Percentiles rank a stretch among this genome's conserved stretches.
Evolutionary conservation across 2,113 vertebrate genomes (phyloP).

Genomic region (Campylomormyrus tamandua): DNA sequence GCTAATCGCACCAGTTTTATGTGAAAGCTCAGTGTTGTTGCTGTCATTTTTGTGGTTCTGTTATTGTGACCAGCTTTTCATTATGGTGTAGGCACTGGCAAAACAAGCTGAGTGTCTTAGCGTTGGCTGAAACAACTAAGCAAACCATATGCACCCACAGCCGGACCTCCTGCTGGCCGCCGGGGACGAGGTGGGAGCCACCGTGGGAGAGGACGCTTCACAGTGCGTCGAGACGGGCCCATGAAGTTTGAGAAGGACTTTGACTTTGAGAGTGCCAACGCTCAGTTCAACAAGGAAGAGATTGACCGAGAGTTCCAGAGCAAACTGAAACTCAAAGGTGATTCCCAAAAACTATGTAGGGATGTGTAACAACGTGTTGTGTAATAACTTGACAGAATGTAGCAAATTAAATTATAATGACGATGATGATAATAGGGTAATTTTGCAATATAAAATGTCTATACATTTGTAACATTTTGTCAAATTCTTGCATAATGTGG

Average conservation of each 20-base stretch:
- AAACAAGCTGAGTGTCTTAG: not conserved
- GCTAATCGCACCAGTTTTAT: not conserved
- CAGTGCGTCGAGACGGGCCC: constrained; percentile 80
- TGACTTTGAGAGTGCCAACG: constrained; percentile 96
- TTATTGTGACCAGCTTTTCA: not conserved
- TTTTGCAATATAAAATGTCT: not conserved
- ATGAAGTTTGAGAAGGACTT: constrained; percentile 99
- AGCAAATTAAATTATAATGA: not conserved
- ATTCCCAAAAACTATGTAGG: not conserved
- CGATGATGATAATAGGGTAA: not conserved
- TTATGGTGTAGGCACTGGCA: not conserved
- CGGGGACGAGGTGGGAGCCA: constrained; percentile 78
- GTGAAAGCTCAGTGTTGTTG: not conserved
- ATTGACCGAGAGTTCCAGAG: constrained; percentile 95
- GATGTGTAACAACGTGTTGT: not conserved
- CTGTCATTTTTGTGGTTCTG: not conserved
- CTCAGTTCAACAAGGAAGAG: constrained; percentile 97
- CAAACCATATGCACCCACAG: constrained; percentile 18
- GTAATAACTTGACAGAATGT: not conserved
- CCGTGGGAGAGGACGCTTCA: constrained; percentile 82
- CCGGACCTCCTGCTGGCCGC: constrained; percentile 62
- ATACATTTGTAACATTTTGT: not conserved
- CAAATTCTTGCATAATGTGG: too few relatives aligned
- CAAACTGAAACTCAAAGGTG: constrained; percentile 97
- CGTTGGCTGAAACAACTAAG: not conserved